Evolutionary conservation across 2,113 vertebrate genomes (phyloP).

Genomic region (Struthidea cinerea): DNA sequence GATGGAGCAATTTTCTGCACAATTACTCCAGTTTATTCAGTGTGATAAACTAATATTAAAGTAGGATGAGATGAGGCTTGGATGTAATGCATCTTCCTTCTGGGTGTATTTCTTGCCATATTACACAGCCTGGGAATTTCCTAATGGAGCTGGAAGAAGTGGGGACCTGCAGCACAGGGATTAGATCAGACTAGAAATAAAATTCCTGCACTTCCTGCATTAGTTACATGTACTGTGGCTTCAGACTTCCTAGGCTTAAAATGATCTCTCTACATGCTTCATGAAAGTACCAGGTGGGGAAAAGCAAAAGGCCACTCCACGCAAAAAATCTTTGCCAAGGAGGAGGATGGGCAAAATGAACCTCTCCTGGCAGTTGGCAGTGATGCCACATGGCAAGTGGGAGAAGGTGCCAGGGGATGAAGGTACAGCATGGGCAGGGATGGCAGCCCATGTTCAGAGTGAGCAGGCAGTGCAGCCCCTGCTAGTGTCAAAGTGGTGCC

Average conservation of each 20-base stretch:
- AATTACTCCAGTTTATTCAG: constrained; percentile 27
- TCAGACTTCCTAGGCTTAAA: neutral
- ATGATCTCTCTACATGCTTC: neutral
- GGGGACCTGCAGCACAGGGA: neutral
- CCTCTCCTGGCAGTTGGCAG: neutral
- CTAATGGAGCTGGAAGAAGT: neutral
- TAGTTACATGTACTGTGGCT: neutral
- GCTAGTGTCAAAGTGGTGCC: fast-evolving
- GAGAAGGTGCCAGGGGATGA: neutral
- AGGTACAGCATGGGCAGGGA: neutral
- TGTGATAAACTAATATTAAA: neutral
- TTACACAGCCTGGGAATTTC: neutral
- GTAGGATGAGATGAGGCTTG: neutral
- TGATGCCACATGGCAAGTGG: fast-evolving
- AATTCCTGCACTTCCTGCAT: fast-evolving
- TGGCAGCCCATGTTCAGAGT: neutral
- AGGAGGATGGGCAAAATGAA: neutral
- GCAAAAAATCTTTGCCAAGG: neutral
- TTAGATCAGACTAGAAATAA: neutral
- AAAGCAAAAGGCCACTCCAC: neutral
- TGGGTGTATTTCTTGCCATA: neutral
- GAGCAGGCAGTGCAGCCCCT: neutral
- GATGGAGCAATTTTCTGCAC: constrained; percentile 37
- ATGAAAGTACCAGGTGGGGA: neutral
- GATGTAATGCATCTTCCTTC: neutral